phyloP scores from a whole-genome alignment of 2,888 invertebrate genomes.

The Callyntrura guangdongensis region DNA sequence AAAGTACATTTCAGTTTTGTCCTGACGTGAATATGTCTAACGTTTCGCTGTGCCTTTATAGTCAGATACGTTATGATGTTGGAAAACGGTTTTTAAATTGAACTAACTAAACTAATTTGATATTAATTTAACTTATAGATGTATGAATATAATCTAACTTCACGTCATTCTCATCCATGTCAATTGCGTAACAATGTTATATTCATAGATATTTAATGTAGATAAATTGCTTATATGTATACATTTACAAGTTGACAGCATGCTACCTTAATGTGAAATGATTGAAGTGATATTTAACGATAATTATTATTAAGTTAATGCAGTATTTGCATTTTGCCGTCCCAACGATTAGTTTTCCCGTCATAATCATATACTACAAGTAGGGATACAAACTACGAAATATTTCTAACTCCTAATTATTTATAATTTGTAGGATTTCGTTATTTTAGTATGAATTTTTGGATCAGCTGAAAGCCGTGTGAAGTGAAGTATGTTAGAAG shows the following conservation, averaged over 20 bases:
- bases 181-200: background rate
- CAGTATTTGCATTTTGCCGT: conserved; percentile 47
- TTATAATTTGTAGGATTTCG: background rate
- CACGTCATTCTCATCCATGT: conserved; percentile 49
- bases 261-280: conserved; percentile 31
- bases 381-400: background rate
- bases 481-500: conserved; percentile 2
- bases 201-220: background rate
- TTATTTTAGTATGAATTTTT: too few species aligned
- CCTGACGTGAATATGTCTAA: background rate
- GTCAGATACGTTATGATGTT: conserved; percentile 11
- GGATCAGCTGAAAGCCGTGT: background rate
- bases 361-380: background rate
- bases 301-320: conserved; percentile 12
- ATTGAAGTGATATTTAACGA: conserved; percentile 48
- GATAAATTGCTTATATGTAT: background rate
- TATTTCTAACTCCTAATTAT: conserved; percentile 11
- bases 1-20: background rate
- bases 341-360: conserved; percentile 68
- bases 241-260: conserved; percentile 19
- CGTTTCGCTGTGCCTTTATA: conserved; percentile 7
- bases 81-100: background rate
- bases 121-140: background rate
- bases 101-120: conserved; percentile 30
- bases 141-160: background rate